These are phyloP conservation scores for Papilio machaon DNA, from an alignment of 1,140 invertebrate species.

Conservation along the genomic window DNA sequence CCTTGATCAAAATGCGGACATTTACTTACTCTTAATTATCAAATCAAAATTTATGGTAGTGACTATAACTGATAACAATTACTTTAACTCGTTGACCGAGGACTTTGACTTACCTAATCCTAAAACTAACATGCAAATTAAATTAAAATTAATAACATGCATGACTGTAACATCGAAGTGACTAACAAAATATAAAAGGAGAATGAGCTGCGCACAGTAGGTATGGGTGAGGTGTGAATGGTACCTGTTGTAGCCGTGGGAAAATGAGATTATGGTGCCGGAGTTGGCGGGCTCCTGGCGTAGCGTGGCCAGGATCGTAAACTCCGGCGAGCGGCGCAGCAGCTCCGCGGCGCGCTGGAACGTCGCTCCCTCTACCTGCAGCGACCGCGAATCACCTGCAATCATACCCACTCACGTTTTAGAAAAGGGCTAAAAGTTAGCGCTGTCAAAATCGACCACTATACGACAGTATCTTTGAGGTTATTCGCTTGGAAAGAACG, in stretches of 20 bases:
- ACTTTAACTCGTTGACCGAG: not conserved
- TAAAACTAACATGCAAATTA: conserved; percentile 3
- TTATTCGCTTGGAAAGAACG: not conserved
- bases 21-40: not conserved
- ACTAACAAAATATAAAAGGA: not conserved
- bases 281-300: conserved; percentile 91
- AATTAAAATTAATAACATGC: not conserved
- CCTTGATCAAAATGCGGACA: not conserved
- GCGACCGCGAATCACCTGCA: conserved; percentile 87
- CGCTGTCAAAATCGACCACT: not conserved
- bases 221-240: not conserved
- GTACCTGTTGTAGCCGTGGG: conserved; percentile 88
- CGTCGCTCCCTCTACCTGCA: conserved; percentile 86
- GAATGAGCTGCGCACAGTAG: not conserved
- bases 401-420: conserved; percentile 6
- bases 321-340: conserved; percentile 88
- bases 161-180: conserved; percentile 8
- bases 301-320: conserved; percentile 89
- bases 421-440: not conserved
- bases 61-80: not conserved
- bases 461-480: not conserved
- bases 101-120: not conserved
- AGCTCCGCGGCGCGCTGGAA: conserved; percentile 86
- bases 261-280: conserved; percentile 91
- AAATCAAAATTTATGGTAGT: not conserved